Evolutionary conservation across 2,888 invertebrate species (phyloP).

Genomic region (Sphaerophoria rueppellii): DNA sequence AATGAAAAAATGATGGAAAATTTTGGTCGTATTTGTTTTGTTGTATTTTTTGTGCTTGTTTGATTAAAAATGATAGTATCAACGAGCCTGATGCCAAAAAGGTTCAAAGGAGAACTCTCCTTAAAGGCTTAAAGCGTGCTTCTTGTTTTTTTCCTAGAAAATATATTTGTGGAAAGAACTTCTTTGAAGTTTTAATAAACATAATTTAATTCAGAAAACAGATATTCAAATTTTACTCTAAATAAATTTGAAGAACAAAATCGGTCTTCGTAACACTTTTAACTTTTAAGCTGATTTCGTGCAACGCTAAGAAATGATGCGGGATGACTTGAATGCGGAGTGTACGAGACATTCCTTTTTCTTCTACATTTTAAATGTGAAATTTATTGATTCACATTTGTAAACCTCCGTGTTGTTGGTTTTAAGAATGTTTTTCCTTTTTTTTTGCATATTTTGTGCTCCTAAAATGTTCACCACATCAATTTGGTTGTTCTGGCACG

Average conservation of each 20-base stretch:
- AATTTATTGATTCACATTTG: constrained; percentile 53
- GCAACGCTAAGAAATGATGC: not conserved
- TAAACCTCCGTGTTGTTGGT: not conserved
- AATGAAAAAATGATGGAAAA: not conserved
- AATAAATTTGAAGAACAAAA: too few relatives aligned
- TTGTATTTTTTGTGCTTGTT: constrained; percentile 8
- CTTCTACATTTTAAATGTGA: not conserved
- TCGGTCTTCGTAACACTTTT: too few relatives aligned
- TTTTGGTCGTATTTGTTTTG: not conserved
- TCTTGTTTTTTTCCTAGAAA: too few relatives aligned
- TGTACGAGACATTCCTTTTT: not conserved
- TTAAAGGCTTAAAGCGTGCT: too few relatives aligned
- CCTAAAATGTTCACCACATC: not conserved
- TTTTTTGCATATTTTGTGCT: not conserved
- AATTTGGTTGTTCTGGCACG: constrained; percentile 34
- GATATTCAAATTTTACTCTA: too few relatives aligned
- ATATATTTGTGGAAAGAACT: too few relatives aligned
- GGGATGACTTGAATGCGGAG: not conserved
- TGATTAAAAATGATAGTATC: constrained; percentile 17
- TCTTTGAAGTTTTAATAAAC: too few relatives aligned
- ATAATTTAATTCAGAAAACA: too few relatives aligned
- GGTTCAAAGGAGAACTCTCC: not conserved
- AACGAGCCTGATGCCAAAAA: not conserved
- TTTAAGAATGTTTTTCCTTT: not conserved
- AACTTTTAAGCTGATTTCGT: too few relatives aligned